Conservation (phyloP, 2,888 invertebrate genomes). For the Ectropis crepuscularia region DNA sequence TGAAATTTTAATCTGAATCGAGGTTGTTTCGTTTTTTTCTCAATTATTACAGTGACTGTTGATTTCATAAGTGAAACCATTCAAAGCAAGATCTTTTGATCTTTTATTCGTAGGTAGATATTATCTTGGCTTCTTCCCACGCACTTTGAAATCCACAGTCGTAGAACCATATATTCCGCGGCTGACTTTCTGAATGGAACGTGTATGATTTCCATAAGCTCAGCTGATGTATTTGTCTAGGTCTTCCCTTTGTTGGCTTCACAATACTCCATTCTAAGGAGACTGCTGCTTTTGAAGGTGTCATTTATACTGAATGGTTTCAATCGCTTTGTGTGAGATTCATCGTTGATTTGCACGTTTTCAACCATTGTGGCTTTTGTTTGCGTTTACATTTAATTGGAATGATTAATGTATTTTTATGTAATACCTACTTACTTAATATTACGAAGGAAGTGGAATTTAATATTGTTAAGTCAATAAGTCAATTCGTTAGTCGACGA, state of each 20-base stretch:
- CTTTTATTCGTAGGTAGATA: constrained; percentile 25
- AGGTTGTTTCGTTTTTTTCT: not conserved
- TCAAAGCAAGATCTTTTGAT: constrained; percentile 14
- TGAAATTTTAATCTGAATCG: no score
- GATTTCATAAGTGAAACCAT: constrained; percentile 8
- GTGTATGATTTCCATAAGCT: constrained; percentile 62
- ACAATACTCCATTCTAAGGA: constrained; percentile 55
- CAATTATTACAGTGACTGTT: not conserved
- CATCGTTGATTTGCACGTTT: constrained; percentile 15
- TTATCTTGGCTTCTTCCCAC: constrained; percentile 22
- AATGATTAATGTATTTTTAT: not conserved
- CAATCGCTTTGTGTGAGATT: constrained; percentile 26
- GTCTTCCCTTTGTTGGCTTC: constrained; percentile 61
- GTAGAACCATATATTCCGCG: constrained; percentile 42
- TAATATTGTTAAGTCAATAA: no score
- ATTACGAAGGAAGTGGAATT: no score
- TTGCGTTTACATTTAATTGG: constrained; percentile 3
- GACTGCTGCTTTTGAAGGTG: constrained; percentile 44
- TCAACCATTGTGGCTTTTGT: constrained; percentile 14
- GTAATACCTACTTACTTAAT: no score
- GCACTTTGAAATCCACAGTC: constrained; percentile 27
- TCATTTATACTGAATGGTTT: constrained; percentile 39
- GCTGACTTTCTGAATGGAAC: constrained; percentile 47
- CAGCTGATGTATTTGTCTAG: constrained; percentile 66
- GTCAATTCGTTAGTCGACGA: no score